Evolutionary conservation across 1,140 invertebrate genomes (phyloP).

Genomic region (Sitodiplosis mosellana): DNA sequence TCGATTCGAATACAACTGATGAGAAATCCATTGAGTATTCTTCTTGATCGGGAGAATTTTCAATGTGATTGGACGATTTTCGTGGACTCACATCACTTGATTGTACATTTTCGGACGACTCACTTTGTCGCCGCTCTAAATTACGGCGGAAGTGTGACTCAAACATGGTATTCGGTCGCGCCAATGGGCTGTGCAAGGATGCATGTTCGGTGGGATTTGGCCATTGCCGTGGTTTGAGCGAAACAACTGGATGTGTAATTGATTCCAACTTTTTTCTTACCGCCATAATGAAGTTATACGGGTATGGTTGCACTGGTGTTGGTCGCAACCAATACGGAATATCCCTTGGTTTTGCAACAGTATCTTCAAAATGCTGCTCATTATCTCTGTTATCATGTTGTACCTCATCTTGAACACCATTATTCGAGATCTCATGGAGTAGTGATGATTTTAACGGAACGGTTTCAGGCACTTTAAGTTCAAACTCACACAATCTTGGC

Average conservation of each 20-base stretch:
- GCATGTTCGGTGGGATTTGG: neutral
- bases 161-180: neutral
- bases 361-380: neutral
- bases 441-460: neutral
- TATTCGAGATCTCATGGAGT: neutral
- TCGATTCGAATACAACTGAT: neutral
- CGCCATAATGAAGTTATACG: slow-evolving; percentile 12
- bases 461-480: neutral
- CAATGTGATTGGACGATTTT: neutral
- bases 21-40: neutral
- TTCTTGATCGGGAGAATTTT: neutral
- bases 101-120: neutral
- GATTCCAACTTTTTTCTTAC: slow-evolving; percentile 11
- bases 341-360: neutral
- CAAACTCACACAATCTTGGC: neutral
- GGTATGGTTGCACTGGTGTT: slow-evolving; percentile 8
- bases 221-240: no score
- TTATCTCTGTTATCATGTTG: neutral
- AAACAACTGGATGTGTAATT: slow-evolving; percentile 5
- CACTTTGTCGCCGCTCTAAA: neutral
- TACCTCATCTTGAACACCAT: neutral
- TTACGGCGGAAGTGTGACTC: neutral
- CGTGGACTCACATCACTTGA: neutral
- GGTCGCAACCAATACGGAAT: slow-evolving; percentile 10
- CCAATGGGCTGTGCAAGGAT: neutral